phyloP scores from a whole-genome alignment of 1,140 invertebrate species.

The Rhopalosiphum padi region DNA sequence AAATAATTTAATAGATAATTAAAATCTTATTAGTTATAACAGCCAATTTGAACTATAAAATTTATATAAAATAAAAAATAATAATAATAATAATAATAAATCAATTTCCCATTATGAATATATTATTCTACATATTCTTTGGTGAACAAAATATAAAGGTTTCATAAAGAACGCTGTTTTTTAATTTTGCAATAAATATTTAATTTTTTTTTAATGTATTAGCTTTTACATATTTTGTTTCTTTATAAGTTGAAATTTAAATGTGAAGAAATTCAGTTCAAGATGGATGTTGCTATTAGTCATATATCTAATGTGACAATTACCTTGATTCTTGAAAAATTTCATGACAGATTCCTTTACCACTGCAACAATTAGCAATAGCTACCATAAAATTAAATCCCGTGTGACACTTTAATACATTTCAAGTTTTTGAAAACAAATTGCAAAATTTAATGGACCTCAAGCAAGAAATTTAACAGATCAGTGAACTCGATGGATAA shows the following conservation, averaged over 20 bases:
- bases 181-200: background rate
- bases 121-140: constrained; percentile 51
- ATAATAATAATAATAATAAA: background rate
- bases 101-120: background rate
- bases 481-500: no score
- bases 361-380: no score
- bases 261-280: no score
- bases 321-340: background rate
- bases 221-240: background rate
- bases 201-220: background rate
- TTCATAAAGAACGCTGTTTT: background rate
- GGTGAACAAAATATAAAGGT: constrained; percentile 33
- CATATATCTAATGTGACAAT: background rate
- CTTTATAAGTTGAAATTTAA: no score
- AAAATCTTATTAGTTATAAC: constrained; percentile 54
- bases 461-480: no score
- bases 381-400: background rate
- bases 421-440: background rate
- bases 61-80: constrained; percentile 29
- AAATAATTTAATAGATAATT: constrained; percentile 49
- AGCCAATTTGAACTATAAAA: constrained; percentile 51
- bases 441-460: background rate
- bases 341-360: background rate
- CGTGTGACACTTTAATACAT: background rate
- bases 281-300: background rate